phyloP scores from a whole-genome alignment of 2,113 vertebrate genomes.

The Myrmecobius fasciatus region DNA sequence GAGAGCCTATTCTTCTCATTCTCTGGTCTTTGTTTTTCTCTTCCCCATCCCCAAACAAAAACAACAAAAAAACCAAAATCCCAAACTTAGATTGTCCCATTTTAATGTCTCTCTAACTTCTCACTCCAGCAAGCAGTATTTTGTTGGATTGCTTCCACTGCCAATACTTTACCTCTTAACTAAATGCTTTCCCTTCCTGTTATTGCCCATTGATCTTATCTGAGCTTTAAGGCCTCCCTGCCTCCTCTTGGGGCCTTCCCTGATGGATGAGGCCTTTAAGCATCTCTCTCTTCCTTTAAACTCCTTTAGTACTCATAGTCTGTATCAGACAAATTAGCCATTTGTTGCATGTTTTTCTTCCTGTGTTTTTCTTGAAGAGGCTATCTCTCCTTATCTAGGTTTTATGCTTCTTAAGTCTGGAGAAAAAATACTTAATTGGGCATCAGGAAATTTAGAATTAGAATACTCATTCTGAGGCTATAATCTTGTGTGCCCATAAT shows the following conservation, averaged over 20 bases:
- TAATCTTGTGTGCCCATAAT: background rate
- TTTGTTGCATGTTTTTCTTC: background rate
- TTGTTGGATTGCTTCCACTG: background rate
- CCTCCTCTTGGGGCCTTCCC: background rate
- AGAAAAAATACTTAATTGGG: background rate
- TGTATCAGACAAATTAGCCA: background rate
- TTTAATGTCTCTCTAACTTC: background rate
- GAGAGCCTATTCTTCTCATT: accelerated
- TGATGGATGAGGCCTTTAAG: background rate
- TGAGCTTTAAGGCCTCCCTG: background rate
- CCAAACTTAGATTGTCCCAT: too few relatives aligned
- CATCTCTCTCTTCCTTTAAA: background rate
- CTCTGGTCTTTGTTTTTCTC: too few relatives aligned
- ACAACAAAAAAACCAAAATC: background rate
- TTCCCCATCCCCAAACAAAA: accelerated
- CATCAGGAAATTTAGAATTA: background rate
- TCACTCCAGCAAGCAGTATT: background rate
- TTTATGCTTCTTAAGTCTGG: background rate
- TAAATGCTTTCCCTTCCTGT: background rate
- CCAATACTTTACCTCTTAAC: background rate
- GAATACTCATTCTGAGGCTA: background rate
- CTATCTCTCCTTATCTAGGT: background rate
- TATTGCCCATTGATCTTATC: background rate
- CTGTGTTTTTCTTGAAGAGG: background rate
- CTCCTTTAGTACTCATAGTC: background rate